Percentiles rank a stretch among this genome's conserved stretches.
These are phyloP conservation scores for Ceyx margarethae DNA, from an alignment of 2,113 vertebrate genomes.

Conservation along the genomic window DNA sequence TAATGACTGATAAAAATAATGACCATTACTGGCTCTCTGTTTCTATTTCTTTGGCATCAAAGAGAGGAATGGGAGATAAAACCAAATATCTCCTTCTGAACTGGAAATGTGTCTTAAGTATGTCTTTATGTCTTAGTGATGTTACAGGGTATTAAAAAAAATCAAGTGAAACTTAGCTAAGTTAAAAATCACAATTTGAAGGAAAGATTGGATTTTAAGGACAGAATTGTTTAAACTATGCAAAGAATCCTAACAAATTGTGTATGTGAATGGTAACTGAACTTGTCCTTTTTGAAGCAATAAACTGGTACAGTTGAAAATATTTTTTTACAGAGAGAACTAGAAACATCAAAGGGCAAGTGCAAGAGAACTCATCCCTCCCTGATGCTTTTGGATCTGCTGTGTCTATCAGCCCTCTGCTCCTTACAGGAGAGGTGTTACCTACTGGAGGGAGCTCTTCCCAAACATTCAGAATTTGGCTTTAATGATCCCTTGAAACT, in stretches of 20 bases:
- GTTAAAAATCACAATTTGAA: background rate
- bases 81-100: background rate
- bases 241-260: background rate
- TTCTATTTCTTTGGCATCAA: background rate
- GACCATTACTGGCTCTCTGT: background rate
- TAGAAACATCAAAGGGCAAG: background rate
- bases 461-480: background rate
- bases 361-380: background rate
- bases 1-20: background rate
- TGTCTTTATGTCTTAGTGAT: background rate
- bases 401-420: background rate
- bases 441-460: background rate
- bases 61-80: background rate
- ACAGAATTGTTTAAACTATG: background rate
- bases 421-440: background rate
- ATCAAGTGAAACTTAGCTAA: conserved; percentile 1
- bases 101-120: background rate
- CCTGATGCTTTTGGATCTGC: background rate
- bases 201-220: background rate
- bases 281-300: too few species aligned
- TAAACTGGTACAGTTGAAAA: background rate
- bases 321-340: background rate
- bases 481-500: conserved; percentile 7
- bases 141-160: background rate
- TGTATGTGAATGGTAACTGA: too few species aligned